Base-by-base conservation (phyloP, 1,140 invertebrate species). In the Drosophila burlai region DNA sequence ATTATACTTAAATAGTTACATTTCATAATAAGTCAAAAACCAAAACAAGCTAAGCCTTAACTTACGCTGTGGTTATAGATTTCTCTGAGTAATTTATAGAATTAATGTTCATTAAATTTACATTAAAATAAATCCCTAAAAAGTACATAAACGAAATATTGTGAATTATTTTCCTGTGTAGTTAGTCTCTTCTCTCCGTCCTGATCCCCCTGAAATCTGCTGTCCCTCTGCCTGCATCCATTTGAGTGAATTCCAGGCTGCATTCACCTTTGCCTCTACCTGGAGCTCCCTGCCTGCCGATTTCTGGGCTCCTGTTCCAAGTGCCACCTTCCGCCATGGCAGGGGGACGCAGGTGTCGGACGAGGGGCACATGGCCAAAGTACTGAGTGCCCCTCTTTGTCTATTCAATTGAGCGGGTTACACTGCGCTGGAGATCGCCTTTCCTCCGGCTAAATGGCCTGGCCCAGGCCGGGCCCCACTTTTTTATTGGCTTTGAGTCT, bases 381-480 rank as follows among this genome's bases (percentile, higher is more conserved):
- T 43, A 21, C 75, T 59, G 75, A 69, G 58, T 63, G 76, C 55
- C 55, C 55, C 52, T 77, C 52, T 78, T 78, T 71, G 76, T 78
- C 75, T 68, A 71, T 71, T 78, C 76, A 78, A 78, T 78, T 78
- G 76, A 78, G 76, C 75, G 75, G 52, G 76, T 71, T 69, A 71
- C 55, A 55, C 50, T 38, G 47, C 49, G 29, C 31, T 43, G 55
- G 29, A 58, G 71, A 76, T 77, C 73, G 63, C 26, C 57, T 59
- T 50, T 29, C 75, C 50, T 46, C 36, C 36, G 63, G 63, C 74
- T 77, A 77, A 77, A 77, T 68, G 73, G 75, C 42, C 16, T 31
- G 49, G 49, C 26, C 16, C 16, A 16, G 63, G 74, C 47, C 2
- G 21, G 38, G 21, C 15, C 15, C 49, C 38, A 26, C n/a, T 49